These are phyloP conservation scores for Iguana delicatissima DNA, from an alignment of 2,797 vertebrate species.

Conservation along the genomic window DNA sequence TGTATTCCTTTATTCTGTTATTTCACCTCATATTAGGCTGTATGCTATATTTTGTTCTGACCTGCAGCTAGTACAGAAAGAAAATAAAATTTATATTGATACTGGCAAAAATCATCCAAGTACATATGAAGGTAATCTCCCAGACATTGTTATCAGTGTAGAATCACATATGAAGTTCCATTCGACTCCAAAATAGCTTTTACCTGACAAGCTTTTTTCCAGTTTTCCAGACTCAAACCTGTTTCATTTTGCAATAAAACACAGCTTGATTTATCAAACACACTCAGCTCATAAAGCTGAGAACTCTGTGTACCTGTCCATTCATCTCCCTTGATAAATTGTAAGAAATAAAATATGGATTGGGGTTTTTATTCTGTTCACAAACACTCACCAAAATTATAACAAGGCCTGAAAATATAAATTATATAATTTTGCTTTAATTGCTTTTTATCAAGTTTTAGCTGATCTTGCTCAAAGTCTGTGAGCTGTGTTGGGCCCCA, in stretches of 20 bases:
- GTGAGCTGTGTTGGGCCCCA: too few relatives aligned
- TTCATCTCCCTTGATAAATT: background rate
- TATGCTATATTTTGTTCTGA: background rate
- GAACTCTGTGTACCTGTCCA: constrained; percentile 18
- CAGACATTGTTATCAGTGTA: constrained; percentile 46
- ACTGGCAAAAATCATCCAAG: constrained; percentile 9
- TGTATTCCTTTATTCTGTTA: background rate
- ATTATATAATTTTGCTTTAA: too few relatives aligned
- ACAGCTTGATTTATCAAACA: constrained; percentile 26
- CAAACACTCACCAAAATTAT: constrained; percentile 18
- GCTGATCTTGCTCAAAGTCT: too few relatives aligned
- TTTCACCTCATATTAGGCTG: background rate
- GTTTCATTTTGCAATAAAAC: constrained; percentile 31
- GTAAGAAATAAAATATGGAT: background rate
- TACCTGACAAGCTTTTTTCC: constrained; percentile 32
- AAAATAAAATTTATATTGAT: background rate
- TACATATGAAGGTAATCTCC: constrained; percentile 15
- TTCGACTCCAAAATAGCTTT: constrained; percentile 20
- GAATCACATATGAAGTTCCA: constrained; percentile 35
- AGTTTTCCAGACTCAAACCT: constrained; percentile 14
- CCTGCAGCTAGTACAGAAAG: background rate
- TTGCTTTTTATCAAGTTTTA: too few relatives aligned
- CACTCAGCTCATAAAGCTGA: background rate
- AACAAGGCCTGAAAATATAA: background rate
- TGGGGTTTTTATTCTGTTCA: background rate